Evolutionary conservation across 2,797 vertebrate genomes (phyloP).

Genomic region (Chiroxiphia lanceolata): DNA sequence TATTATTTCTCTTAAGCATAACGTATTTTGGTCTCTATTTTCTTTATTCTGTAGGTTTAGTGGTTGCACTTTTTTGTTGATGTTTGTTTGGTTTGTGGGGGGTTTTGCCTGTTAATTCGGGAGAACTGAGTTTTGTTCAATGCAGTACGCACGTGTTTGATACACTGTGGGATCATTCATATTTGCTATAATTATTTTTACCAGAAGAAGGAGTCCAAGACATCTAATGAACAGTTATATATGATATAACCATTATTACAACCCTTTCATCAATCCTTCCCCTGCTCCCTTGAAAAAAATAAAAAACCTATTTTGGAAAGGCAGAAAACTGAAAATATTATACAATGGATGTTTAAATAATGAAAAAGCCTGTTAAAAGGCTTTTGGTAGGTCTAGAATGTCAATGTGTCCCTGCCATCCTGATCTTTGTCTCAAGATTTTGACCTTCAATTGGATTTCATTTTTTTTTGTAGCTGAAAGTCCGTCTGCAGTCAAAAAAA

Average conservation of each 20-base stretch:
- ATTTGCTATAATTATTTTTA: background rate
- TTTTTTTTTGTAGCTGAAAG: background rate
- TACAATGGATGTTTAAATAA: background rate
- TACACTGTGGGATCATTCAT: background rate
- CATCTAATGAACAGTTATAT: background rate
- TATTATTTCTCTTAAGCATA: background rate
- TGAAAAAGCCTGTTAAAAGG: background rate
- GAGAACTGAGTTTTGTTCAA: background rate
- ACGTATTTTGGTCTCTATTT: background rate
- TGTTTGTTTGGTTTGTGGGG: background rate
- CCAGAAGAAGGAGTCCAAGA: background rate
- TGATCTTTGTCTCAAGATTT: background rate
- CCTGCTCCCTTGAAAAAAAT: background rate
- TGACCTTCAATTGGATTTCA: background rate
- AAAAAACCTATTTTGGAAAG: background rate
- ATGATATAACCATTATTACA: background rate
- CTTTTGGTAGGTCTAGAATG: background rate
- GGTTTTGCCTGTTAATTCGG: background rate
- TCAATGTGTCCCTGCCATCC: background rate
- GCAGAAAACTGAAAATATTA: background rate
- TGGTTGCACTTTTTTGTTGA: fast-evolving
- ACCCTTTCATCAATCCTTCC: background rate
- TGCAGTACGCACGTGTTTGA: background rate
- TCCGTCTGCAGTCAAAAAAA: background rate
- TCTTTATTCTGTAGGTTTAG: background rate